Base-by-base conservation (phyloP, 2,888 invertebrate species). In the Diachrysia chrysitis region DNA sequence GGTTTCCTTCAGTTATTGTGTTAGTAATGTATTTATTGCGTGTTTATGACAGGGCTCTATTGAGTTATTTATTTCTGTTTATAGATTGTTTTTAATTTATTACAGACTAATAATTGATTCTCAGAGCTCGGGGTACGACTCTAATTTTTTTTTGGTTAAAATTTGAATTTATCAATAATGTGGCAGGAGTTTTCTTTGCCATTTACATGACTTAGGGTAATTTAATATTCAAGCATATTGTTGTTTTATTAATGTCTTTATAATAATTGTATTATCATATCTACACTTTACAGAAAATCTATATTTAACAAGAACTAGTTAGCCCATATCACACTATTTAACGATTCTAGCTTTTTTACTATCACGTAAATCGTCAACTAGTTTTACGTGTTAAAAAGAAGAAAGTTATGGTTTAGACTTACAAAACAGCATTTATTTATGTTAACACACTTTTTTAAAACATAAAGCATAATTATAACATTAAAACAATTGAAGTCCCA, bases 1-100 rank as follows among this genome's bases (percentile, higher is more conserved):
- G 66, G 70, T 71, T 72, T 69, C 63, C 61, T 78, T 63, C 61
- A 57, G 25, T 73, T 64, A 71, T 58, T 74, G 58, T 62, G 46
- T 10, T n/a, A 42, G 9, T 63, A 54, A 67, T 60, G 29, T 19
- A 37, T 65, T 61, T 73, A 58, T 67, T 59, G 7, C 1, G 14
- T 16, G 35, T 25, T 53, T 14, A 25, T 57, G 10, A 29, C 14
- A n/a, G n/a, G n/a, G n/a, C n/a, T n/a, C n/a, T 7, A 37, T 17
- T 61, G 25, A 6, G 25, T 23, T 25, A 9, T 12, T 54, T 23
- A 14, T 16, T 25, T n/a, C n/a, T 25, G 10, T 54, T 25, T 23
- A 21, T 51, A 19, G 9, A 0, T 17, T 46, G n/a, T 29, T 29
- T 29, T 2, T 3, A 4, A 16, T 16, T 16, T 42, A 42, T 0